Evolutionary conservation across 1,140 invertebrate genomes (phyloP), one percentile per base, ranked within the genome.

Genomic region (Drosophila pallidifrons): DNA sequence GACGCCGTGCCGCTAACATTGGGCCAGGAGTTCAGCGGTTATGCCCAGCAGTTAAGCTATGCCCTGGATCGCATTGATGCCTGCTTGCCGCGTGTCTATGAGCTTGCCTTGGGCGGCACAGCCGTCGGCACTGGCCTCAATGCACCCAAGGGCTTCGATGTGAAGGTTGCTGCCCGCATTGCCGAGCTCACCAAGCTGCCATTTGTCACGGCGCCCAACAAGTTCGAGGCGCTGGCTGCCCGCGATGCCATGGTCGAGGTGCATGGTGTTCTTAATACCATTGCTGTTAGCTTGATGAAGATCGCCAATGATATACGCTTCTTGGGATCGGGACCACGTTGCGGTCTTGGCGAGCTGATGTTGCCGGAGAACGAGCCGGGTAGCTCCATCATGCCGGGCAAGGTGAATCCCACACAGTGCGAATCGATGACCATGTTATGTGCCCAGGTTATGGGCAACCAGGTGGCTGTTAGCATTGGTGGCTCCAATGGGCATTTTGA

Each of bases 381-480:
- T 1, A 98, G 97, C 83, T 99, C 98, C 16, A 99, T 99, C 77
- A 99, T 99, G 99, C 99, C 99, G 46, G 99, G 98, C 20, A 99
- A 99, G 94, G 98, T 99, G 5, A 99, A 99, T 93, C 99, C 99
- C 45, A 99, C 99, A 0, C 99, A 99, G 92, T 99, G 99, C 93
- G 99, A 99, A 93, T 97, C 99, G 0, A 94, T 99, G n/a, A 99
- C 99, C 0, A 99, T 99, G 99, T 96, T 99, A 2, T 97, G 97
- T 32, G 98, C 98, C 16, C 99, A 99, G 93, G 98, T 99, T 15
- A 99, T 99, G 96, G 99, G 99, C 20, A 99, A 99, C 93, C 97
- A 99, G 92, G 97, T 99, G 5, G 98, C 99, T 0, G 96, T 97
- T 2, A 96, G 96, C 1, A 92, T 99, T 49, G 98, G 98, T 43